Evolutionary conservation across 2,797 vertebrate species (phyloP).

Genomic region (Amniataba percoides): DNA sequence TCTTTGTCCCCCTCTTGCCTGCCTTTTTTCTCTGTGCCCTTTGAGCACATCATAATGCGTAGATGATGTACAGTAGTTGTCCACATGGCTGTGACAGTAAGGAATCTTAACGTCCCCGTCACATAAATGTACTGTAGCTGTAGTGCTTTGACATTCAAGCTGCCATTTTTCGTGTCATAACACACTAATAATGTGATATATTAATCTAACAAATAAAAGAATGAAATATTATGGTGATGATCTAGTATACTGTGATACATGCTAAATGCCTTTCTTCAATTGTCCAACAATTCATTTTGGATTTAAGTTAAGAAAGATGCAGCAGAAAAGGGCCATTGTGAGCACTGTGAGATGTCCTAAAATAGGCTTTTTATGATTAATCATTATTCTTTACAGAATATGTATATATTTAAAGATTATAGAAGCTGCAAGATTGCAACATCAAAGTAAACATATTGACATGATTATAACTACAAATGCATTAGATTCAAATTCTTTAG

Average conservation of each 20-base stretch:
- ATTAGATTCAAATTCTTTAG: not conserved
- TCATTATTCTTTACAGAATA: not conserved
- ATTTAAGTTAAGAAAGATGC: not conserved
- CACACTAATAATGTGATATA: not conserved
- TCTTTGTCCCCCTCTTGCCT: not conserved
- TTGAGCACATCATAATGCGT: slow-evolving; percentile 42
- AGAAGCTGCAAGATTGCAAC: not conserved
- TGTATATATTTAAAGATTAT: not conserved
- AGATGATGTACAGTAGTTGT: slow-evolving; percentile 20
- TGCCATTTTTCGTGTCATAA: not conserved
- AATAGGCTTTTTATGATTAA: not conserved
- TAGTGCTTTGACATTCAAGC: slow-evolving; percentile 7
- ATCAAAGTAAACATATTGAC: not conserved
- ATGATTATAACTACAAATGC: not conserved
- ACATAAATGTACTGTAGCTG: not conserved
- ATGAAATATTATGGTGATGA: not conserved
- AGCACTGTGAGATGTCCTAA: not conserved
- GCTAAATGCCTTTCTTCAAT: not conserved
- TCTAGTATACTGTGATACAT: not conserved
- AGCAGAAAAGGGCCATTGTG: not conserved
- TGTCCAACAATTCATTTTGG: not conserved
- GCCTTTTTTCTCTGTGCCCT: slow-evolving; percentile 25
- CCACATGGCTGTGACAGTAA: slow-evolving; percentile 23
- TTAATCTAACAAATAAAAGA: not conserved
- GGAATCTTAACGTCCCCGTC: not conserved